These are phyloP conservation scores for Notothenia coriiceps DNA, from an alignment of 2,113 vertebrate species.

Conservation along the genomic window DNA sequence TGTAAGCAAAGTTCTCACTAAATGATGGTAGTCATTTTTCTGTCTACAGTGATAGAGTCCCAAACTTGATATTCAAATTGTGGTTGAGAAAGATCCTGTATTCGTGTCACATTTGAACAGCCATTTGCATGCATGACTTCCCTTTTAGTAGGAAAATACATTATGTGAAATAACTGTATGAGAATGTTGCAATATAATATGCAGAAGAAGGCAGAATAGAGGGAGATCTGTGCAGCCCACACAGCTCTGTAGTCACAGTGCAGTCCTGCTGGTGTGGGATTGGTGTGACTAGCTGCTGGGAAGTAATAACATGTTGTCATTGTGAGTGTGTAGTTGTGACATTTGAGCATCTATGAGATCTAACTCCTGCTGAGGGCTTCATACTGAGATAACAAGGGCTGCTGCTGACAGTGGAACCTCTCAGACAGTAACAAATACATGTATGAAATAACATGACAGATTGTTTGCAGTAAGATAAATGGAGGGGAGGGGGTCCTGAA, in stretches of 20 bases:
- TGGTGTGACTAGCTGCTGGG: constrained; percentile 4
- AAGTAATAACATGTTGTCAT: constrained; percentile 1
- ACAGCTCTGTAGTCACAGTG: constrained; percentile 22
- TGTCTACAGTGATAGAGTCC: not conserved
- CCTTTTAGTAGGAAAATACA: not conserved
- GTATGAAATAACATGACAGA: not conserved
- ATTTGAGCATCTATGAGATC: constrained; percentile 3
- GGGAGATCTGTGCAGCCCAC: constrained; percentile 14
- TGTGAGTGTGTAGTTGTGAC: constrained; percentile 6
- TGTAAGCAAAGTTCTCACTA: not conserved
- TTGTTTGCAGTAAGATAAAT: not conserved
- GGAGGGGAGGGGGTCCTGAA: not conserved
- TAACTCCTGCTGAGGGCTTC: not conserved
- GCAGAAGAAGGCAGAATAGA: not conserved
- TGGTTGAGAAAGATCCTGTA: not conserved
- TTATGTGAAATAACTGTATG: not conserved
- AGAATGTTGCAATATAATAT: constrained; percentile 1
- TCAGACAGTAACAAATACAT: not conserved
- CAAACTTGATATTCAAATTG: not conserved
- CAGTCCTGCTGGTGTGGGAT: constrained; percentile 8
- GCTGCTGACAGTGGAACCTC: not conserved
- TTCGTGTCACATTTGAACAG: not conserved
- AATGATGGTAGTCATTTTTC: not conserved
- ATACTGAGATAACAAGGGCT: not conserved
- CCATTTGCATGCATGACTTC: not conserved